These are phyloP conservation scores for Knipowitschia caucasica DNA, from an alignment of 2,797 vertebrate species.

Conservation along the genomic window DNA sequence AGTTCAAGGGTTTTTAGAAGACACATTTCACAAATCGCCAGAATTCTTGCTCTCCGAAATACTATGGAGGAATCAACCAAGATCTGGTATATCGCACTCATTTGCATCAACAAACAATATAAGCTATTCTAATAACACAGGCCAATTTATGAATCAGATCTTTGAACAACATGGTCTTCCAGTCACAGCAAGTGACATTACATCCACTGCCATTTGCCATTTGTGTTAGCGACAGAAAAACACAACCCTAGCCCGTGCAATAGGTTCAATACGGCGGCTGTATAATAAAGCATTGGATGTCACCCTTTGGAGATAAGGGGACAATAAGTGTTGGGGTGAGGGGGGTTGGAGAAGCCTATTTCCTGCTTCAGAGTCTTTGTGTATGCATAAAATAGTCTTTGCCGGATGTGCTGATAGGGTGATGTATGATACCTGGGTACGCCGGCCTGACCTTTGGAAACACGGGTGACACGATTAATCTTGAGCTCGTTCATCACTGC, in stretches of 20 bases:
- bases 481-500: constrained; percentile 48
- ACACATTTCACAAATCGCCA: neutral
- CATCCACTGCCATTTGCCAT: neutral
- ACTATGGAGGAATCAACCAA: no score
- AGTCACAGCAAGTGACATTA: neutral
- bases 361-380: constrained; percentile 20
- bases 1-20: constrained; percentile 27
- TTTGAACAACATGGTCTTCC: no score
- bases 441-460: constrained; percentile 38
- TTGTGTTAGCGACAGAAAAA: neutral
- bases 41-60: neutral
- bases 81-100: no score
- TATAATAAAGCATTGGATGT: neutral
- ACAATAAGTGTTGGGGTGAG: constrained; percentile 14
- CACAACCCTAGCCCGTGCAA: neutral
- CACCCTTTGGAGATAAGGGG: constrained; percentile 27
- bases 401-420: constrained; percentile 43
- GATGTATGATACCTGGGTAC: constrained; percentile 51
- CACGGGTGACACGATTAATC: constrained; percentile 37
- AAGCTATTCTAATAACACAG: no score
- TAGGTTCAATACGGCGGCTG: constrained; percentile 18
- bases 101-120: no score
- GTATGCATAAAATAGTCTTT: constrained; percentile 7
- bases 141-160: no score
- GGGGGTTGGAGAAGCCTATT: constrained; percentile 16